Evolutionary conservation across 2,113 vertebrate species (phyloP).

Genomic region (Sciurus niger): DNA sequence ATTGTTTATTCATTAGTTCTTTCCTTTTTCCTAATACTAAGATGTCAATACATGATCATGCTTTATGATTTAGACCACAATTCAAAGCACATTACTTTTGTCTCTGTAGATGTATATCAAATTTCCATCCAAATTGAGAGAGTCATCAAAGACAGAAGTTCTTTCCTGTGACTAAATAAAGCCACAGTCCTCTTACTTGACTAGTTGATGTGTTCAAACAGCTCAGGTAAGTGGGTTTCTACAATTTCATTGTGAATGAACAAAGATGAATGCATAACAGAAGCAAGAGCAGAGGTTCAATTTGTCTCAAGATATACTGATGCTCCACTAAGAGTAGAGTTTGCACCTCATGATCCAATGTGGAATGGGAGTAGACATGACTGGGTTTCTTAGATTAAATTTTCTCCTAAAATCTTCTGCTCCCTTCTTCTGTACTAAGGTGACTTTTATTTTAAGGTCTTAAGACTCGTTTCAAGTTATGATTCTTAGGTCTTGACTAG

Average conservation of each 20-base stretch:
- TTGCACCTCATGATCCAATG: not conserved
- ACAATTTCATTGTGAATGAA: not conserved
- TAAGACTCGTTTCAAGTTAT: not conserved
- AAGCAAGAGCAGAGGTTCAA: not conserved
- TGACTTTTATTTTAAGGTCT: not conserved
- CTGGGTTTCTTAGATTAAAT: not conserved
- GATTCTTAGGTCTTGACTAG: not conserved
- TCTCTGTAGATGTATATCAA: not conserved
- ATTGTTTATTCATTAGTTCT: not conserved
- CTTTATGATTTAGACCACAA: not conserved
- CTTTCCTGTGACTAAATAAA: not conserved
- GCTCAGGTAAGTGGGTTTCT: not conserved
- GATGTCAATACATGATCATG: not conserved
- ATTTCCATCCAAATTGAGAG: not conserved
- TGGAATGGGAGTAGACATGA: not conserved
- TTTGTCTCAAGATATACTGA: not conserved
- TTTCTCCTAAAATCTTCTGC: not conserved
- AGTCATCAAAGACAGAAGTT: not conserved
- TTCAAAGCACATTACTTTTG: not conserved
- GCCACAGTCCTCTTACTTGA: not conserved
- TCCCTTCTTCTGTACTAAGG: not conserved
- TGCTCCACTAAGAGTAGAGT: not conserved
- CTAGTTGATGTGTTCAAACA: not conserved
- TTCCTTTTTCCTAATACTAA: not conserved
- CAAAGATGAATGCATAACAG: not conserved